These are phyloP conservation scores for Homarus americanus DNA, from an alignment of 1,140 invertebrate genomes.

Conservation along the genomic window DNA sequence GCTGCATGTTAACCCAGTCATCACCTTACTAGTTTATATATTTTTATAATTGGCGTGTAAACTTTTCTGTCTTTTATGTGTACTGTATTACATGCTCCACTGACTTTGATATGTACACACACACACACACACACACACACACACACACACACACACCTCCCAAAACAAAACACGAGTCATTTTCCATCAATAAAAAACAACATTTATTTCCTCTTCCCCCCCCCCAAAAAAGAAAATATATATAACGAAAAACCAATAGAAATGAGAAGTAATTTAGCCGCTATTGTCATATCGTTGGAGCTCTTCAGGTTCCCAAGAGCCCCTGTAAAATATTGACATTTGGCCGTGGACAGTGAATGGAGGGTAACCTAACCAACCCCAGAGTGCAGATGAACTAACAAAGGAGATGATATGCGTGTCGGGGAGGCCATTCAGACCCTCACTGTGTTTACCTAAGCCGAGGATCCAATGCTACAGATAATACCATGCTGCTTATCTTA, in stretches of 20 bases:
- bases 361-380: not conserved
- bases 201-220: too few relatives aligned
- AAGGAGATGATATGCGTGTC: slow-evolving; percentile 5
- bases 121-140: too few relatives aligned
- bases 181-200: too few relatives aligned
- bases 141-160: too few relatives aligned
- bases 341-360: not conserved
- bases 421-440: not conserved
- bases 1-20: too few relatives aligned
- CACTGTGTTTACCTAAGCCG: not conserved
- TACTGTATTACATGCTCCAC: too few relatives aligned
- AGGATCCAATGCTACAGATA: not conserved
- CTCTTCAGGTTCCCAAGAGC: not conserved
- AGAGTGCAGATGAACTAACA: slow-evolving; percentile 12
- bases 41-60: too few relatives aligned
- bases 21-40: too few relatives aligned
- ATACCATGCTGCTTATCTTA: not conserved
- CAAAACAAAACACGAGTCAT: too few relatives aligned
- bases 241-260: not conserved
- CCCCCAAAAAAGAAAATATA: too few relatives aligned
- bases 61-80: too few relatives aligned
- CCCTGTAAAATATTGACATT: not conserved
- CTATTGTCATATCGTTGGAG: not conserved
- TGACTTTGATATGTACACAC: too few relatives aligned
- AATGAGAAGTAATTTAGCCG: not conserved